Percentiles rank a stretch among this genome's conserved stretches.
phyloP scores from a whole-genome alignment of 35 echinoderm and acorn worm genomes.

The Heliocidaris tuberculata region DNA sequence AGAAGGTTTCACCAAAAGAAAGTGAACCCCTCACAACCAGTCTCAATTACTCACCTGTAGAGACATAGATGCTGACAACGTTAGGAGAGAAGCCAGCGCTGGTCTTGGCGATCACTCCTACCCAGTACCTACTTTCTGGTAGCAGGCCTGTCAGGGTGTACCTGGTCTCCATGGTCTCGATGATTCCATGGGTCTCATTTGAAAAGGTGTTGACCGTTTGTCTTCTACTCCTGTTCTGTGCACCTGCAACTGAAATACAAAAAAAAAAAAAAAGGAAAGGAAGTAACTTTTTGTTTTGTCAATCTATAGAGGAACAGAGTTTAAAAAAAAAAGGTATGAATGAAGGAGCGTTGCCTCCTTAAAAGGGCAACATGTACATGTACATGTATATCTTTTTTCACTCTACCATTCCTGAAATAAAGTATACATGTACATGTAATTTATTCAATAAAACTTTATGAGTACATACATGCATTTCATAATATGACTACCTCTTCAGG shows the following conservation, averaged over 20 bases:
- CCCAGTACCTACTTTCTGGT: slow-evolving; percentile 57
- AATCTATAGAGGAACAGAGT: not conserved
- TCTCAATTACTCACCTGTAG: slow-evolving; percentile 55
- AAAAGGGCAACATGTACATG: too few relatives aligned
- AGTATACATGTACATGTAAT: too few relatives aligned
- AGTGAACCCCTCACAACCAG: not conserved
- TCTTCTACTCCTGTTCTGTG: slow-evolving; percentile 43
- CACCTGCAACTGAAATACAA: not conserved
- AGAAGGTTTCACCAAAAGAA: not conserved
- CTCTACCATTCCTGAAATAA: too few relatives aligned
- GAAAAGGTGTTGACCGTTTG: slow-evolving; percentile 18
- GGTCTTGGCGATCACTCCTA: slow-evolving; percentile 59
- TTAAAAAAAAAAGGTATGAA: too few relatives aligned
- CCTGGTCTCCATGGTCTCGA: slow-evolving; percentile 58
- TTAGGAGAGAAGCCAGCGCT: slow-evolving; percentile 52
- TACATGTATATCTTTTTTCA: too few relatives aligned
- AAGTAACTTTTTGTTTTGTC: not conserved
- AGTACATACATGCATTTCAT: too few relatives aligned
- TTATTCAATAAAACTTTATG: too few relatives aligned
- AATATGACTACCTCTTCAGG: too few relatives aligned
- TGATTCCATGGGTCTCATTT: slow-evolving; percentile 51
- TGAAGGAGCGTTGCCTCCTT: too few relatives aligned
- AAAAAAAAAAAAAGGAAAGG: not conserved
- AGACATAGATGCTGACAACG: slow-evolving; percentile 6
- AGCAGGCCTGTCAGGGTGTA: slow-evolving; percentile 70